Evolutionary conservation across 2,113 vertebrate species (phyloP).

Genomic region (Saimiri boliviensis): DNA sequence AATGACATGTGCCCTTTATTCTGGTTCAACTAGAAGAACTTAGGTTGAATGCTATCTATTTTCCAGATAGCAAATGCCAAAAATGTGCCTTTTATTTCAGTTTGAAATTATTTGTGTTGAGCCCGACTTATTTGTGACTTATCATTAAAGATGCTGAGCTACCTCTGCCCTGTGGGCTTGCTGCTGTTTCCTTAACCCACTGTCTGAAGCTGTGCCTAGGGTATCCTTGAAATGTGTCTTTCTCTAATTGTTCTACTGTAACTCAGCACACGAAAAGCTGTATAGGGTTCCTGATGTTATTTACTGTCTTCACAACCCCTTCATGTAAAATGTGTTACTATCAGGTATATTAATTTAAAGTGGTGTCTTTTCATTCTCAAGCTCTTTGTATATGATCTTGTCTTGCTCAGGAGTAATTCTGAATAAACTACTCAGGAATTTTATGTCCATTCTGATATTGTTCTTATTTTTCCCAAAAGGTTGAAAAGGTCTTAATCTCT

Average conservation of each 20-base stretch:
- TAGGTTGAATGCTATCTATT: background rate
- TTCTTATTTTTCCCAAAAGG: background rate
- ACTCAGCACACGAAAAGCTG: background rate
- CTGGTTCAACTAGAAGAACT: background rate
- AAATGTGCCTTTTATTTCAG: background rate
- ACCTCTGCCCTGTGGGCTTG: background rate
- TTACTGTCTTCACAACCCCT: background rate
- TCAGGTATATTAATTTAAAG: background rate
- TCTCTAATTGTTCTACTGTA: background rate
- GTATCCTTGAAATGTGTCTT: background rate
- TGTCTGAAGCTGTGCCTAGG: background rate
- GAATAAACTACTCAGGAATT: slow-evolving; percentile 4
- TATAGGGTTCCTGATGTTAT: background rate
- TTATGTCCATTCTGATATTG: background rate
- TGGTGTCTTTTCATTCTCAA: background rate
- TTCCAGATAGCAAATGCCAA: background rate
- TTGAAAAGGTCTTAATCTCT: background rate
- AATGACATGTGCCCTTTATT: background rate
- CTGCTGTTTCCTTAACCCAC: background rate
- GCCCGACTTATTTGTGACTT: background rate
- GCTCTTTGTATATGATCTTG: background rate
- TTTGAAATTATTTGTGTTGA: background rate
- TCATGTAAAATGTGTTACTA: background rate
- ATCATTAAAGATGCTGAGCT: background rate
- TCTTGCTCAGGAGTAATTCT: background rate